phyloP scores from a whole-genome alignment of 2,797 vertebrate species.

The Hemitrygon akajei region DNA sequence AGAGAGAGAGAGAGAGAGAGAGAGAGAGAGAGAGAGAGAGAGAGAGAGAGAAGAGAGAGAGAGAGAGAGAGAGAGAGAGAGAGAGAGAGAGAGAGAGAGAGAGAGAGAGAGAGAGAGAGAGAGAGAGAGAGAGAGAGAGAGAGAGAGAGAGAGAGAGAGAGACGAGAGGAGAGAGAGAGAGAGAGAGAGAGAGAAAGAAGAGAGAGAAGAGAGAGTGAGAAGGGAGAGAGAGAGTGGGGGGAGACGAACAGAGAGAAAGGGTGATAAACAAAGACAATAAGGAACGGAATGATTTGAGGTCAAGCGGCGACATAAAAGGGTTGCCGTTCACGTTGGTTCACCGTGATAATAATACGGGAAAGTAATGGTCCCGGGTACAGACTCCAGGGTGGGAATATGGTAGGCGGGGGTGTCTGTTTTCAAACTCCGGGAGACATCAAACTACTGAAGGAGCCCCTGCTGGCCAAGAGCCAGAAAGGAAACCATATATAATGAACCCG shows the following conservation, averaged over 20 bases:
- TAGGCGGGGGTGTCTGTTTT: not conserved
- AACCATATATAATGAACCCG: not conserved
- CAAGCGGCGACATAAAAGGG: not conserved
- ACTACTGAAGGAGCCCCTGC: not conserved
- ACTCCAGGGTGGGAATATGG: not conserved
- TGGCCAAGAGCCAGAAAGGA: not conserved
- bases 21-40: too few species aligned
- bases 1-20: too few species aligned
- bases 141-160: too few species aligned
- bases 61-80: not conserved
- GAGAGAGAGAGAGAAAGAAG: too few species aligned
- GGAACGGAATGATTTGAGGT: not conserved
- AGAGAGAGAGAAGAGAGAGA: not conserved
- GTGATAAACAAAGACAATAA: not conserved
- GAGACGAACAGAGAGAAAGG: not conserved
- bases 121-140: not conserved
- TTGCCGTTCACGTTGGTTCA: not conserved
- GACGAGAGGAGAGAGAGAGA: too few species aligned
- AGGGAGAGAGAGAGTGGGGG: too few species aligned
- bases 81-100: not conserved
- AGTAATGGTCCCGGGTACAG: not conserved
- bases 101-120: not conserved
- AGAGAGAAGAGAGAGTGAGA: too few species aligned
- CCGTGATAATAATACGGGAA: not conserved
- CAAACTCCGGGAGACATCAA: slow-evolving; percentile 16